Base-by-base conservation (phyloP, 2,797 vertebrate species). In the Sebastes iracundus region DNA sequence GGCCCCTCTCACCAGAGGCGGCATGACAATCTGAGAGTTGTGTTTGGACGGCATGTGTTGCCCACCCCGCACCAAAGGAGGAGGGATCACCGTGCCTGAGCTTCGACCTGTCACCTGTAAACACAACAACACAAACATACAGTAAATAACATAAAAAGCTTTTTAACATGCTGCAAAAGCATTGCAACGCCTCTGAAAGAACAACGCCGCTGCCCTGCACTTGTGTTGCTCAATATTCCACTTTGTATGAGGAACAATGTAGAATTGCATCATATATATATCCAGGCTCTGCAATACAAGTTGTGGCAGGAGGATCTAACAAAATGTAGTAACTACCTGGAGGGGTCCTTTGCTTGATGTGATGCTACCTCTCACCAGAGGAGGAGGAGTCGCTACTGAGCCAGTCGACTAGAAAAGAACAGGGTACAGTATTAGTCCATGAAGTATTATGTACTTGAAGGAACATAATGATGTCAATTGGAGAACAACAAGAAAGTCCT, bases 1-100 rank as follows among this genome's bases (percentile, higher is more conserved):
- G 4, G 98, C 97, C 67, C 98, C 98, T 94, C 98, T 94, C 87
- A 99, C 97, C 27, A 99, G 94, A 0, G 98, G 97, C 0, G 99
- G 98, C 99, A 99, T 99, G 72, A 97, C 97, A 28, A 97, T 97
- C 91, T 98, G 97, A 2, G 97, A 94, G 91, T 94, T 97, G 68
- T 97, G 97, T 87, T 99, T 99, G 59, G 97, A 95, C 30, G 95
- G 95, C 49, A 94, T 59, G 66, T 98, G 97, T 75, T 98, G 97
- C 13, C 98, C 99, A 8, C 98, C 98, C 1, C 98, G 96, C 79
- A 99, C 97, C 95, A 99, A 87, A 0, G 99, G 99, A 22, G 99
- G 99, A 6, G 99, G 99, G 81, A 99, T 97, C 81, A 98, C 97
- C 1, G 97, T 96, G 91, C 97, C 97, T 0, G 97, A 96, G 81